Evolutionary conservation across 2,797 vertebrate genomes (phyloP), one percentile per base, ranked within the genome.

Genomic region (Typhlichthys subterraneus): DNA sequence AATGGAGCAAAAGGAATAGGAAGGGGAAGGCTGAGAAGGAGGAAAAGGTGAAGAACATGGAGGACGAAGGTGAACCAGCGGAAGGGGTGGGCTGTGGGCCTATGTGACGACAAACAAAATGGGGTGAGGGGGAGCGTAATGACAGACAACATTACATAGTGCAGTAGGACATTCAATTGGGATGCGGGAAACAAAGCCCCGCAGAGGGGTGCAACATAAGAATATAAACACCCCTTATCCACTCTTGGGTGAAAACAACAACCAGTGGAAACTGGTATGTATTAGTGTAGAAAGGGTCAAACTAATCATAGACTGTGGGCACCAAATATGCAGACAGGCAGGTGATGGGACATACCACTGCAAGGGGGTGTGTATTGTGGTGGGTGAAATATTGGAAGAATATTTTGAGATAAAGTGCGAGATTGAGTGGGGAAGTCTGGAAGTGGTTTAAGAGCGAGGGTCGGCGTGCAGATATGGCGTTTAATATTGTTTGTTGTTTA

Each of bases 401-500:
- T 38, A 38, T 38, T 38, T 38, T 38, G 64, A 53, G 58, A 31
- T 62, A 67, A 65, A 60, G 45, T 12, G 63, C 66, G 66, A 46
- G 7, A 13, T 51, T 57, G 67, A 66, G 45, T 3, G 67, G 65
- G 65, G 0, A 51, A 62, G 46, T 63, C 50, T 53, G 67, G 78
- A 61, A 69, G 11, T 10, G 23, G 60, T 45, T 2, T 3, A 13
- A 13, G 38, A 8, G 17, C 12, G 70, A 72, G 38, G 53, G 19
- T 53, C 14, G 56, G 59, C 46, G 69, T 45, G 67, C 69, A 75
- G 85, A 84, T 82, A 85, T 1, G 53, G 56, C 80, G 73, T 79
- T 78, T 81, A 81, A 81, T 89, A 87, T 84, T 88, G 80, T 82
- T 82, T 80, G 75, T 77, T 78, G 66, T 87, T 86, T 87, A 90